phyloP scores from a whole-genome alignment of 2,797 vertebrate species.

The Peromyscus aztecus region DNA sequence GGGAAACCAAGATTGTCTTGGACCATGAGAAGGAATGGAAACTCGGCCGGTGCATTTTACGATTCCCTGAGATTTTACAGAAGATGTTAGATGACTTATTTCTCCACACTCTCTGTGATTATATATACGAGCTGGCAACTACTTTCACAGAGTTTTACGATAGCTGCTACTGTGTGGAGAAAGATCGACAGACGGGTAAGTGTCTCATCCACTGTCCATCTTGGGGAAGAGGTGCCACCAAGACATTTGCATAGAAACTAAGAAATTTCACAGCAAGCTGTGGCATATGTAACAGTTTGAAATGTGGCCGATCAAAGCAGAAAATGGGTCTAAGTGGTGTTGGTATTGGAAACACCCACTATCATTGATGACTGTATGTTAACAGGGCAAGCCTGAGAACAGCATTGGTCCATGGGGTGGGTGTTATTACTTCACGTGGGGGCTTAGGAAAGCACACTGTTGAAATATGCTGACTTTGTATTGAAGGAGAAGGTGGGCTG shows the following conservation, averaged over 20 bases:
- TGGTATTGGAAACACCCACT: neutral
- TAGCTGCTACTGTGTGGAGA: slow-evolving; percentile 98
- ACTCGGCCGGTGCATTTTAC: slow-evolving; percentile 95
- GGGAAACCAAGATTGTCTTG: slow-evolving; percentile 91
- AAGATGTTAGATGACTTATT: slow-evolving; percentile 97
- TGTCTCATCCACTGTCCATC: neutral
- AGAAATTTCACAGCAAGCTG: neutral
- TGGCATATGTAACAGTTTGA: neutral
- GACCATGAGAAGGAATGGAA: slow-evolving; percentile 99
- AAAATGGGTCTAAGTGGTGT: neutral
- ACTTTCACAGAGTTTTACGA: slow-evolving; percentile 99
- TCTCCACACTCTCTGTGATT: slow-evolving; percentile 96
- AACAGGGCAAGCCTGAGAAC: neutral
- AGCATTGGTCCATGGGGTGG: neutral
- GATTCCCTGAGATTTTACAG: slow-evolving; percentile 96
- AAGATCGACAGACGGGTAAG: slow-evolving; percentile 96
- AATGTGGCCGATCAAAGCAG: neutral
- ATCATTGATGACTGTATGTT: neutral
- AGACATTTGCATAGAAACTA: neutral
- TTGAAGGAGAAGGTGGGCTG: neutral
- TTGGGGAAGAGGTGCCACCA: too few species aligned
- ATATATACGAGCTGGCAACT: slow-evolving; percentile 97
- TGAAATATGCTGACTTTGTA: neutral
- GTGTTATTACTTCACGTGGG: neutral
- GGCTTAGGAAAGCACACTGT: neutral